These are phyloP conservation scores for Drosophila infuscata DNA, from an alignment of 2,888 invertebrate genomes.

Conservation along the genomic window DNA sequence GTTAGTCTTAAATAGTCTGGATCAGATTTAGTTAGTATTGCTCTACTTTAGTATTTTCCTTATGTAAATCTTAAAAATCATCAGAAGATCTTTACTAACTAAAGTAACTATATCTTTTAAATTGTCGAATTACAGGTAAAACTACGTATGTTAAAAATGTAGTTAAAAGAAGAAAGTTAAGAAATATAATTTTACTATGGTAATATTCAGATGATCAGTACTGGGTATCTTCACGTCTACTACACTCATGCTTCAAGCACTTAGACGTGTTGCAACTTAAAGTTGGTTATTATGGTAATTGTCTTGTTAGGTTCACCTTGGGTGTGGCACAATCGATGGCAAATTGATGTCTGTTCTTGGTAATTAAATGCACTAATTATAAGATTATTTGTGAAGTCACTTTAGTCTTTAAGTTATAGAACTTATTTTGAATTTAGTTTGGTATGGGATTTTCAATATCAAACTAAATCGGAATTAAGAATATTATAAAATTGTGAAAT, in stretches of 20 bases:
- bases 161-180: neutral
- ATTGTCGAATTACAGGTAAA: too few species aligned
- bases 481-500: neutral
- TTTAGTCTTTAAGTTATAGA: neutral
- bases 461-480: too few species aligned
- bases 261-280: constrained; percentile 33
- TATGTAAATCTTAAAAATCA: neutral
- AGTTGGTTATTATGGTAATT: constrained; percentile 63
- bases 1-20: neutral
- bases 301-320: constrained; percentile 47
- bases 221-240: neutral
- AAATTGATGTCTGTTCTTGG: constrained; percentile 21
- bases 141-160: neutral
- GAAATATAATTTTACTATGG: neutral
- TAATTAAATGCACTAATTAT: constrained; percentile 34
- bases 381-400: constrained; percentile 23
- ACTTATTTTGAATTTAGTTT: neutral
- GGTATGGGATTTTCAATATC: neutral
- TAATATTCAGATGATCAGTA: neutral
- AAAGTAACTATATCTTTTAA: neutral
- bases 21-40: neutral
- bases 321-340: constrained; percentile 44
- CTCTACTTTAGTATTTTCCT: neutral
- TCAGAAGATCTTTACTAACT: neutral
- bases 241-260: neutral